Base-by-base conservation (phyloP, 37 sponge, comb jelly and placozoan species). In the Ephydatia muelleri region DNA sequence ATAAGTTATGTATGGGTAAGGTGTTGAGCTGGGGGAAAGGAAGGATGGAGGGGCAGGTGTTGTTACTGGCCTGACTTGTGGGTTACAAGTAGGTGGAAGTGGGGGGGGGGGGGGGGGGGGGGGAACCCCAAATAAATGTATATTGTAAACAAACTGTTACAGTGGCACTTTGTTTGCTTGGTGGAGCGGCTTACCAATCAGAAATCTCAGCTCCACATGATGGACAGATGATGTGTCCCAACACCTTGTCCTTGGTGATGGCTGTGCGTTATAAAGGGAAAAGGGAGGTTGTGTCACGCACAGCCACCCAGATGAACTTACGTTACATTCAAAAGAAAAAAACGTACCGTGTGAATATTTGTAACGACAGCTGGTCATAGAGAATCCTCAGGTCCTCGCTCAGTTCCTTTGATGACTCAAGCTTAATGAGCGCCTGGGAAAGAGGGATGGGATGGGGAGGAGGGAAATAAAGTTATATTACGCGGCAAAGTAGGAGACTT, bases 321-420 rank as follows among this genome's bases (percentile, higher is more conserved):
- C 78, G 16, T 11, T 47, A 83, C 29, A 39, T 19, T 13, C 37
- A 80, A 30, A 6, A 23, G 37, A 68, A 14, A 2, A 79, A 48
- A 4, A 73, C 77, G 76, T 69, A 91, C 89, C 75, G 79, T 30
- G 88, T 93, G 80, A 97, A 97, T 82, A 97, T 93, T 65, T 94
- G 92, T 83, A 97, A 40, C 23, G 94, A 91, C 16, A 95, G 69
- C 4, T 80, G 74, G 43, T 95, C 88, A 76, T 86, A 89, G 38
- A 72, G 74, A 30, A 73, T 31, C 73, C 76, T 77, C 57, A 84
- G 27, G 19, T 85, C 74, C 31, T 71, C 87, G 21, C 70, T 11
- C 21, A 89, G 72, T 27, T 48, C 39, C 6, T 75, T 74, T 48
- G 88, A 37, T 23, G 88, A 86, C 82, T 97, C 98, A 57, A 97